These are phyloP conservation scores for Adelges cooleyi DNA, from an alignment of 1,140 invertebrate genomes.

Conservation along the genomic window DNA sequence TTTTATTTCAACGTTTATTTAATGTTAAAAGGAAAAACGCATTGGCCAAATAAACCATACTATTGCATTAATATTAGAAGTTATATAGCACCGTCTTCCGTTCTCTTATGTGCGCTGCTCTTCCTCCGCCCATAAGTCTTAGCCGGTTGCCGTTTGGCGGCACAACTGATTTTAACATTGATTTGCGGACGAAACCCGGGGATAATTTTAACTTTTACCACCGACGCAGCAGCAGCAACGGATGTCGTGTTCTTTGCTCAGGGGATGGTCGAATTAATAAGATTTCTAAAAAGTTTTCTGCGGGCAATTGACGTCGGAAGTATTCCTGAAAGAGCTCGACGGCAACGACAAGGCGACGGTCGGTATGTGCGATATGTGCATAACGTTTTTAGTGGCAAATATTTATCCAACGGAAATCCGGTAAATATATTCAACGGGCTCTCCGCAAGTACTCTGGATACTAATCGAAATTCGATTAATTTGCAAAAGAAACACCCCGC, in stretches of 20 bases:
- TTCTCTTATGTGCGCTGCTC: too few relatives aligned
- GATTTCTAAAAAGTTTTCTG: conserved; percentile 21
- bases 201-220: conserved; percentile 12
- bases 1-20: too few relatives aligned
- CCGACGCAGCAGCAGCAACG: neutral
- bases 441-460: neutral
- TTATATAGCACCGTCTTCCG: too few relatives aligned
- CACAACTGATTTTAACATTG: conserved; percentile 19
- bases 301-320: conserved; percentile 9
- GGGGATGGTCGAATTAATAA: conserved; percentile 24
- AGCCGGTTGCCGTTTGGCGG: too few relatives aligned
- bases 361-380: neutral
- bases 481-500: neutral
- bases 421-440: conserved; percentile 22
- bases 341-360: neutral
- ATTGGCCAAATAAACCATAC: too few relatives aligned
- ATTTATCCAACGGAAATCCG: conserved; percentile 22
- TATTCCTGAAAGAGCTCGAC: neutral
- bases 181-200: neutral
- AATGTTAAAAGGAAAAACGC: too few relatives aligned
- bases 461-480: conserved; percentile 26
- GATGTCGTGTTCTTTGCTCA: neutral
- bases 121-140: too few relatives aligned
- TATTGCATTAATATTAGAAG: too few relatives aligned
- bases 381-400: conserved; percentile 21